phyloP scores from a whole-genome alignment of 2,113 vertebrate genomes.

The Myxocyprinus asiaticus region DNA sequence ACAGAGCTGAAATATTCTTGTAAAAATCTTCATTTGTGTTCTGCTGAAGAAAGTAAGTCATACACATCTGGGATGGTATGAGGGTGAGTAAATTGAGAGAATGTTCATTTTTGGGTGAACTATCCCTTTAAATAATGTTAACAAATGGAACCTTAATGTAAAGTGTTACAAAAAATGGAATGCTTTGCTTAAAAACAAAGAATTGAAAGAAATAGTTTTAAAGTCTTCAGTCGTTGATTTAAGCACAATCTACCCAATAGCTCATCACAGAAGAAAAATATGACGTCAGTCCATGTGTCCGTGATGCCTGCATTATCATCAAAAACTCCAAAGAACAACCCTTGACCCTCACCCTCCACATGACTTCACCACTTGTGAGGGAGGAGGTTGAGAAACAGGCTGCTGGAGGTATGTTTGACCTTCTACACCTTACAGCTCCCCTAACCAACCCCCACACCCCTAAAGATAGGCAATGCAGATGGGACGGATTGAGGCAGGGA shows the following conservation, averaged over 20 bases:
- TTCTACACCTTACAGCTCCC: constrained; percentile 31
- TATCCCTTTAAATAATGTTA: too few relatives aligned
- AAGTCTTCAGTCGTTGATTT: too few relatives aligned
- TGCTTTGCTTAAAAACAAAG: too few relatives aligned
- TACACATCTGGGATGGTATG: too few relatives aligned
- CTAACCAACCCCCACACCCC: constrained; percentile 22
- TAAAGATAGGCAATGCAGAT: constrained; percentile 52
- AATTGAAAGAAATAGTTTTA: too few relatives aligned
- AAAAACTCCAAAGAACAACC: constrained; percentile 91
- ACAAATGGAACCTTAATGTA: too few relatives aligned
- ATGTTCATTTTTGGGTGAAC: too few relatives aligned
- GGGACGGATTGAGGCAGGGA: constrained; percentile 42
- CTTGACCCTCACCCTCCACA: constrained; percentile 87
- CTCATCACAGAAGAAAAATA: constrained; percentile 91
- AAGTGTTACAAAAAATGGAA: too few relatives aligned
- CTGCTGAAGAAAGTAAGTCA: too few relatives aligned
- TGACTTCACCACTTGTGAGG: constrained; percentile 92
- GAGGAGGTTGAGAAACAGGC: constrained; percentile 89
- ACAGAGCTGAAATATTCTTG: too few relatives aligned
- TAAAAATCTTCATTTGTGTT: too few relatives aligned
- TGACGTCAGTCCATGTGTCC: constrained; percentile 81
- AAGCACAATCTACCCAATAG: constrained; percentile 60
- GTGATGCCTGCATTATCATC: constrained; percentile 87
- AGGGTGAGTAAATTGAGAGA: too few relatives aligned
- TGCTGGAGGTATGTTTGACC: constrained; percentile 86